These are phyloP conservation scores for Thereva unica DNA, from an alignment of 2,888 invertebrate genomes.

Conservation along the genomic window DNA sequence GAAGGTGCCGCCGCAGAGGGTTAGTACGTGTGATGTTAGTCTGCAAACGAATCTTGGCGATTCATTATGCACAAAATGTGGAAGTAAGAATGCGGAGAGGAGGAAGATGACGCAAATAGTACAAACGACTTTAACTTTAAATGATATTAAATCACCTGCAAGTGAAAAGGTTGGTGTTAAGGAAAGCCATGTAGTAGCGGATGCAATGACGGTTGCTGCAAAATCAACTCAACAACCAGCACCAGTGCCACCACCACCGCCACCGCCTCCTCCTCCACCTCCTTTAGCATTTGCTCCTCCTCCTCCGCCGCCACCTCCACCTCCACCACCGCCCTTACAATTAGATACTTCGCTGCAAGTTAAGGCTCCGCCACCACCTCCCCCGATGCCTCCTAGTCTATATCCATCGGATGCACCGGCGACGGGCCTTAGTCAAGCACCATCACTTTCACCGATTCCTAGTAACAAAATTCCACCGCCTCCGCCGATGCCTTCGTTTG, in stretches of 20 bases:
- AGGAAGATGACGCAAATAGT: conserved; percentile 37
- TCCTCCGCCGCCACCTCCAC: conserved; percentile 53
- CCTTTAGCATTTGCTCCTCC: conserved; percentile 50
- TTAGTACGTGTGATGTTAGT: conserved; percentile 7
- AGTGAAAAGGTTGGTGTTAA: conserved; percentile 9
- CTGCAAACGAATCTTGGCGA: conserved; percentile 29
- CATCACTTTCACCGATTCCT: conserved; percentile 55
- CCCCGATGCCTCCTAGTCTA: conserved; percentile 53
- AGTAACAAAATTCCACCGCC: conserved; percentile 11
- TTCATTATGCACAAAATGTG: conserved; percentile 22
- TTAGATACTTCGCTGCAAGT: conserved; percentile 55
- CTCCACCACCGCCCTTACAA: conserved; percentile 58
- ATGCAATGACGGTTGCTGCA: not conserved
- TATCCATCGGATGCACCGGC: conserved; percentile 45
- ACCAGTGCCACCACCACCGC: conserved; percentile 43
- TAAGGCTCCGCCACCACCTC: conserved; percentile 48
- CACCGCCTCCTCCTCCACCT: conserved; percentile 52
- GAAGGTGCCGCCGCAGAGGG: too few species aligned
- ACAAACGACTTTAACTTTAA: conserved; percentile 38
- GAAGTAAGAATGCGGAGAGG: not conserved
- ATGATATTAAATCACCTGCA: conserved; percentile 4
- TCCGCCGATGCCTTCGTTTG: conserved; percentile 45
- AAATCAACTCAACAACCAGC: not conserved
- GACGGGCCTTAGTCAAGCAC: conserved; percentile 46
- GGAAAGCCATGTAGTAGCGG: not conserved